Percentiles rank a stretch among this genome's conserved stretches.
These are phyloP conservation scores for Dione juno DNA, from an alignment of 2,888 invertebrate species.

Conservation along the genomic window DNA sequence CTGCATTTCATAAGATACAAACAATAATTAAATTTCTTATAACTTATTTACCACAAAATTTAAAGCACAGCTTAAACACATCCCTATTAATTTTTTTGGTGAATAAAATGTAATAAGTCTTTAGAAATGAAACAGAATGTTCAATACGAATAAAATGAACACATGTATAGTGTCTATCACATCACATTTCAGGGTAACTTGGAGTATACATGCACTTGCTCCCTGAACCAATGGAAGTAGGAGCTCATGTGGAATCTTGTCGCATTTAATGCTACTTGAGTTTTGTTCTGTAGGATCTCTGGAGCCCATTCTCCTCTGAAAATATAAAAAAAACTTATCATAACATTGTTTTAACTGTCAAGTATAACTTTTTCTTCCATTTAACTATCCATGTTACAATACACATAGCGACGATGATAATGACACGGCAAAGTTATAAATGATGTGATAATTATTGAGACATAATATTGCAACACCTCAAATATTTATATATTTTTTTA, in stretches of 20 bases:
- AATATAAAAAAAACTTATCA: background rate
- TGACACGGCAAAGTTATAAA: too few species aligned
- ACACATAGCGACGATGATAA: too few species aligned
- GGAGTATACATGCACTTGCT: conserved; percentile 90
- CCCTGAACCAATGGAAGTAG: conserved; percentile 89
- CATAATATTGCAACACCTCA: too few species aligned
- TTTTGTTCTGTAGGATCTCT: conserved; percentile 88
- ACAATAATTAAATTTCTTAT: background rate
- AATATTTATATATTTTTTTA: too few species aligned
- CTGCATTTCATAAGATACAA: background rate
- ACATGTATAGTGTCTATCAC: conserved; percentile 43
- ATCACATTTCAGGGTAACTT: conserved; percentile 84
- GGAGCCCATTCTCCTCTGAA: conserved; percentile 90
- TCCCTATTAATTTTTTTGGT: background rate
- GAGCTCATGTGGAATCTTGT: conserved; percentile 86
- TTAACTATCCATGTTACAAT: too few species aligned
- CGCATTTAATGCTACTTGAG: conserved; percentile 85
- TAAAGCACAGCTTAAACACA: background rate
- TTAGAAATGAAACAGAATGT: conserved; percentile 20
- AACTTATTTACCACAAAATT: background rate
- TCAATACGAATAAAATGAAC: conserved; percentile 36
- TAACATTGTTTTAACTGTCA: too few species aligned
- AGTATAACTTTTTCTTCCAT: too few species aligned
- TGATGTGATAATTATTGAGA: too few species aligned
- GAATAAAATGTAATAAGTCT: conserved; percentile 5